Conservation (phyloP, 2,113 vertebrate species). For the Atlantisia rogersi region DNA sequence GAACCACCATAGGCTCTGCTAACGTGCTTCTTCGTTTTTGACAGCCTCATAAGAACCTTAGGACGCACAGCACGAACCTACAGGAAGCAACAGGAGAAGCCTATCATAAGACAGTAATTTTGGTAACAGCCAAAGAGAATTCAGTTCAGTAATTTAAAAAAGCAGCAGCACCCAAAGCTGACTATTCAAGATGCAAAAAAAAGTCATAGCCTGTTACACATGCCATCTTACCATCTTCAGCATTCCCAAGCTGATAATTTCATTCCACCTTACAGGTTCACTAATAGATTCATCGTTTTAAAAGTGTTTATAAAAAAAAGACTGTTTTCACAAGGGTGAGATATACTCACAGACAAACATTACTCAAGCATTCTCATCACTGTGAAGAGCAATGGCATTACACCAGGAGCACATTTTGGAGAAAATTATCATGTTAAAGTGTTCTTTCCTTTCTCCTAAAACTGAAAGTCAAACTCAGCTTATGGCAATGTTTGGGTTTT, state of each 20-base stretch:
- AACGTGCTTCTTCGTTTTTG: conserved; percentile 97
- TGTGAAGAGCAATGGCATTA: fast-evolving
- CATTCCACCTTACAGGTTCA: not conserved
- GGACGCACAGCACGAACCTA: conserved; percentile 96
- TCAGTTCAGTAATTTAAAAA: not conserved
- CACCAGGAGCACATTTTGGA: not conserved
- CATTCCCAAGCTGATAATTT: not conserved
- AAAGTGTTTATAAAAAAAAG: fast-evolving
- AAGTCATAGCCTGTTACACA: fast-evolving
- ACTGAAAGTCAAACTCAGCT: not conserved
- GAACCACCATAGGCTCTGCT: conserved; percentile 97
- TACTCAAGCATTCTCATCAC: not conserved
- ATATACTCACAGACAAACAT: not conserved
- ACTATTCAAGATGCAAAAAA: not conserved
- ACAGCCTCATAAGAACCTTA: conserved; percentile 97
- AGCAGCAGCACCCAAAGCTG: not conserved
- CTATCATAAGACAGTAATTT: fast-evolving
- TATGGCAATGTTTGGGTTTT: not conserved
- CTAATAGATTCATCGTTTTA: fast-evolving
- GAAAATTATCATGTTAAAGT: fast-evolving
- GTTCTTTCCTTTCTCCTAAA: not conserved
- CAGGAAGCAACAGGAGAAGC: not conserved
- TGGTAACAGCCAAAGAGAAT: not conserved
- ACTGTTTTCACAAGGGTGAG: fast-evolving
- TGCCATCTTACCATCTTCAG: not conserved